Evolutionary conservation across 1,140 invertebrate genomes (phyloP).

Genomic region (Ips typographus): DNA sequence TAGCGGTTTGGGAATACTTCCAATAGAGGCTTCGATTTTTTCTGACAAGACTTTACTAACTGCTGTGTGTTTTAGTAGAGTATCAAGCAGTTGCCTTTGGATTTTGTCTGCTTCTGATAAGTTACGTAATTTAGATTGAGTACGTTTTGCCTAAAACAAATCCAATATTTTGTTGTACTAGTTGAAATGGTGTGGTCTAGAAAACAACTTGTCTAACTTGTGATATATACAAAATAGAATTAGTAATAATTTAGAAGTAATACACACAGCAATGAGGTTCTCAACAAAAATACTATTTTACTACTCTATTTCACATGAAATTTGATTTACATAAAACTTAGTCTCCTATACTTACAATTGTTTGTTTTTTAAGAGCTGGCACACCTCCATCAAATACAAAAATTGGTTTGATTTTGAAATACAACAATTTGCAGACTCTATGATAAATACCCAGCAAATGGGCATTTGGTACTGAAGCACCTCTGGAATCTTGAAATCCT

Average conservation of each 20-base stretch:
- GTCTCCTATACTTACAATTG: slow-evolving; percentile 71
- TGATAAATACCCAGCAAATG: slow-evolving; percentile 92
- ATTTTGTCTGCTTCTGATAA: slow-evolving; percentile 71
- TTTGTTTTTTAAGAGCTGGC: slow-evolving; percentile 87
- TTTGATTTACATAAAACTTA: not conserved
- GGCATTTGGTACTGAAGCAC: slow-evolving; percentile 79
- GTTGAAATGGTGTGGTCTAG: no score
- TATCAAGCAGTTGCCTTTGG: slow-evolving; percentile 68
- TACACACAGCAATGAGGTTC: no score
- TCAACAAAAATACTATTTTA: no score
- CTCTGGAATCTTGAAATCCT: slow-evolving; percentile 87
- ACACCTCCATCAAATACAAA: slow-evolving; percentile 99
- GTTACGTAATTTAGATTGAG: slow-evolving; percentile 74
- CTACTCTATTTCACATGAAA: no score
- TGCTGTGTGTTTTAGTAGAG: slow-evolving; percentile 62
- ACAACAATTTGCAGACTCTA: slow-evolving; percentile 93
- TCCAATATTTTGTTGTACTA: no score
- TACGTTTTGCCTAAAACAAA: slow-evolving; percentile 66
- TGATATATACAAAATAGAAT: no score
- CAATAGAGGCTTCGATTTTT: slow-evolving; percentile 56
- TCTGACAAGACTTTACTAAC: slow-evolving; percentile 61
- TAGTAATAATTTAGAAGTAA: no score
- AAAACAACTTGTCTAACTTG: no score
- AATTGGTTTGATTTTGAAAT: slow-evolving; percentile 93
- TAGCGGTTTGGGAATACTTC: slow-evolving; percentile 17